Evolutionary conservation across 2,113 vertebrate genomes (phyloP).

Genomic region (Dasypus novemcinctus): DNA sequence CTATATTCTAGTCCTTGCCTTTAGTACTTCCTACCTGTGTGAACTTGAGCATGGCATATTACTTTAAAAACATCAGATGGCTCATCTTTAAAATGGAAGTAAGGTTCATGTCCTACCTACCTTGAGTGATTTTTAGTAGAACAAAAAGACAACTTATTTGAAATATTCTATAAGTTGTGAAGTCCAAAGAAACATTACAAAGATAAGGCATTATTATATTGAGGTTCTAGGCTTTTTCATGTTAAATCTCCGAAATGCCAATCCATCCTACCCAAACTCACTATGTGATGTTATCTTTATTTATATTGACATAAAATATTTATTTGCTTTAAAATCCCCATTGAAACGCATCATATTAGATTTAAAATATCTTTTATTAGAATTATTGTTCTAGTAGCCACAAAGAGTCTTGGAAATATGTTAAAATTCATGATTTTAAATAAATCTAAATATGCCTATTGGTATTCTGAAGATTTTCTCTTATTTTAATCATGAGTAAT

Average conservation of each 20-base stretch:
- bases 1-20: not conserved
- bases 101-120: not conserved
- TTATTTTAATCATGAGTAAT: slow-evolving; percentile 24
- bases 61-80: not conserved
- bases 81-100: not conserved
- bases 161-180: slow-evolving; percentile 25
- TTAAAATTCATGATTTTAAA: slow-evolving; percentile 19
- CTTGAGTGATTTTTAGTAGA: not conserved
- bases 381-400: not conserved
- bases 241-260: not conserved
- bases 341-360: not conserved
- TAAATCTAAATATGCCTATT: not conserved
- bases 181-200: not conserved
- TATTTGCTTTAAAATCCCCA: not conserved
- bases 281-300: not conserved
- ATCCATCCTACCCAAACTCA: not conserved
- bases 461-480: slow-evolving; percentile 11
- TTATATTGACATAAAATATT: not conserved
- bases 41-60: not conserved
- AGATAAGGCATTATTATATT: not conserved
- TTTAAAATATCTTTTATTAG: not conserved
- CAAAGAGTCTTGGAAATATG: not conserved
- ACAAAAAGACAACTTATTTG: not conserved
- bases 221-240: not conserved
- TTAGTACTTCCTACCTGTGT: not conserved